These are phyloP conservation scores for Coilia nasus DNA, from an alignment of 2,797 vertebrate genomes.

Conservation along the genomic window DNA sequence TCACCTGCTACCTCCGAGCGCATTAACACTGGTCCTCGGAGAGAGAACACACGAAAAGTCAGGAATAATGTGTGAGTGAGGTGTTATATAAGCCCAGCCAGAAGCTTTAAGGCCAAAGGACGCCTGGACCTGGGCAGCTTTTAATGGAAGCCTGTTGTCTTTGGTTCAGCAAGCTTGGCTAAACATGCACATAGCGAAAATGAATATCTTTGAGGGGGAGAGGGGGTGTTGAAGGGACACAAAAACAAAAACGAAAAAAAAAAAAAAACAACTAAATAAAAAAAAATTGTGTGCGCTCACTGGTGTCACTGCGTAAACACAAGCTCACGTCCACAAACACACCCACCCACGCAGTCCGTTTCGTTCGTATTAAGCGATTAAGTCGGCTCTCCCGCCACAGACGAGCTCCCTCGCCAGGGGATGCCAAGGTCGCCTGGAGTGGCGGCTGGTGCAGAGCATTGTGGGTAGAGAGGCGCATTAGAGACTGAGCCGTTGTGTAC, in stretches of 20 bases:
- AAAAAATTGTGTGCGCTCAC: neutral
- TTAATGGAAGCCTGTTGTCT: neutral
- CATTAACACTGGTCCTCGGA: neutral
- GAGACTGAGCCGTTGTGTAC: slow-evolving; percentile 27
- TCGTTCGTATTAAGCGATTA: too few relatives aligned
- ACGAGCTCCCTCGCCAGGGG: slow-evolving; percentile 1
- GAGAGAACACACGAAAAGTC: neutral
- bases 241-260: too few relatives aligned
- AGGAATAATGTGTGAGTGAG: neutral
- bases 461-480: slow-evolving; percentile 28
- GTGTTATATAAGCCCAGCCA: slow-evolving; percentile 7
- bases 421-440: slow-evolving; percentile 40
- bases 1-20: neutral
- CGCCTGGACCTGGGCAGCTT: neutral
- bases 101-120: neutral
- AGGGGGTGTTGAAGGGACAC: neutral
- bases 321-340: neutral
- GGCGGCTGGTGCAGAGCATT: slow-evolving; percentile 36
- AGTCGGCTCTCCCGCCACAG: too few relatives aligned
- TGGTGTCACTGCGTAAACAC: slow-evolving; percentile 14
- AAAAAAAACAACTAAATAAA: too few relatives aligned
- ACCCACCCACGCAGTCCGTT: slow-evolving; percentile 9
- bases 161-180: neutral
- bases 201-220: neutral
- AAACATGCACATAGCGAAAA: neutral